Evolutionary conservation across 2,797 vertebrate genomes (phyloP).

Genomic region (Cossypha heuglini): DNA sequence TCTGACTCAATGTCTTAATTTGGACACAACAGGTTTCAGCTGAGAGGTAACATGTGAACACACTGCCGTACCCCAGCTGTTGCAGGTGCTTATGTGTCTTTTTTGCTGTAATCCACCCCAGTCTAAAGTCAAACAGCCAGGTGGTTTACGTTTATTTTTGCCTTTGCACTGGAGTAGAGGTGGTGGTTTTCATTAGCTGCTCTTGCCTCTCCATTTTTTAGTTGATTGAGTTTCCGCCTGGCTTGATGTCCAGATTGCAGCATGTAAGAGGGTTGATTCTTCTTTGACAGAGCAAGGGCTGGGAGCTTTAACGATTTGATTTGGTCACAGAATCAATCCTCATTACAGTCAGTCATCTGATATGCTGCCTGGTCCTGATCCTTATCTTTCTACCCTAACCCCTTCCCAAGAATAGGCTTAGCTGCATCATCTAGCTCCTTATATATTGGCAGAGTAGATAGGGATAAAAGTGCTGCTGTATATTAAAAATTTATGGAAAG

Average conservation of each 20-base stretch:
- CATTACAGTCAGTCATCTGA: background rate
- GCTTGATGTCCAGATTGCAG: background rate
- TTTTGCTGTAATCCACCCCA: background rate
- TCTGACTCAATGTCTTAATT: background rate
- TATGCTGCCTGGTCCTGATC: background rate
- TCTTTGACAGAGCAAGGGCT: background rate
- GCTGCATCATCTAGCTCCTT: background rate
- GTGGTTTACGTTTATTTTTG: background rate
- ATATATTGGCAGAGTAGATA: background rate
- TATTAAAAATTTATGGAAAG: background rate
- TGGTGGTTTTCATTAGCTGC: background rate
- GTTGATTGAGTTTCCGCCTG: background rate
- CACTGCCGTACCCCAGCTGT: background rate
- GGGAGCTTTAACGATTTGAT: background rate
- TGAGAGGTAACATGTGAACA: background rate
- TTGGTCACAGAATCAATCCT: constrained; percentile 10
- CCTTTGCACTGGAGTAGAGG: background rate
- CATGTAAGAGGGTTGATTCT: background rate
- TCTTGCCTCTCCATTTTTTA: background rate
- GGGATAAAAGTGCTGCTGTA: background rate
- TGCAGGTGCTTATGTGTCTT: background rate
- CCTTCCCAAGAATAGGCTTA: background rate
- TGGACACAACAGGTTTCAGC: background rate
- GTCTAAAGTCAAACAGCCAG: background rate
- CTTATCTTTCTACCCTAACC: background rate